Conservation (phyloP, 2,797 vertebrate genomes). For the Protosalanx chinensis region DNA sequence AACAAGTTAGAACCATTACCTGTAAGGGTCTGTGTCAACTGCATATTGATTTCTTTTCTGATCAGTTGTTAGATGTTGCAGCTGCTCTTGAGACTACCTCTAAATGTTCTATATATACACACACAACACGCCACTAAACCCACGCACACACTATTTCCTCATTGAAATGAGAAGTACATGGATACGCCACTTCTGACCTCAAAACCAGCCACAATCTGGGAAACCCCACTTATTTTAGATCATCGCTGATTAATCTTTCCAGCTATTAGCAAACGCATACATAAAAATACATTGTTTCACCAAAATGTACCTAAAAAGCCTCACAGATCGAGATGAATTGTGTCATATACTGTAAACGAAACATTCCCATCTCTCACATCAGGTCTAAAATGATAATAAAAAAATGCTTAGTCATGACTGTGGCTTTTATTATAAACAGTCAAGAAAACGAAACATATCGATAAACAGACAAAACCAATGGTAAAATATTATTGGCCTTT, state of each 20-base stretch:
- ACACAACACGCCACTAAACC: background rate
- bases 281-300: background rate
- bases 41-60: constrained; percentile 42
- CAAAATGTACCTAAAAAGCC: background rate
- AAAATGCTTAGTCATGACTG: constrained; percentile 26
- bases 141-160: constrained; percentile 47
- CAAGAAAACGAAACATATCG: constrained; percentile 41
- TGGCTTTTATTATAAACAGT: constrained; percentile 52
- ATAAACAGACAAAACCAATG: constrained; percentile 22
- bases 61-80: background rate
- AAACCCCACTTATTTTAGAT: no score
- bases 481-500: constrained; percentile 18
- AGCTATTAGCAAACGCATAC: no score
- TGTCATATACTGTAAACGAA: background rate
- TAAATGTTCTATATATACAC: background rate
- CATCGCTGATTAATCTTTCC: no score
- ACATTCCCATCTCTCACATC: background rate
- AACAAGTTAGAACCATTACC: constrained; percentile 42
- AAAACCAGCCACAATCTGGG: no score
- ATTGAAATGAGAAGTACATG: background rate
- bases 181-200: no score
- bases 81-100: constrained; percentile 8
- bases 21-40: constrained; percentile 38
- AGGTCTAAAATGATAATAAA: background rate
- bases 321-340: no score